Conservation (phyloP, 2,888 invertebrate species). For the Netelia melanura region DNA sequence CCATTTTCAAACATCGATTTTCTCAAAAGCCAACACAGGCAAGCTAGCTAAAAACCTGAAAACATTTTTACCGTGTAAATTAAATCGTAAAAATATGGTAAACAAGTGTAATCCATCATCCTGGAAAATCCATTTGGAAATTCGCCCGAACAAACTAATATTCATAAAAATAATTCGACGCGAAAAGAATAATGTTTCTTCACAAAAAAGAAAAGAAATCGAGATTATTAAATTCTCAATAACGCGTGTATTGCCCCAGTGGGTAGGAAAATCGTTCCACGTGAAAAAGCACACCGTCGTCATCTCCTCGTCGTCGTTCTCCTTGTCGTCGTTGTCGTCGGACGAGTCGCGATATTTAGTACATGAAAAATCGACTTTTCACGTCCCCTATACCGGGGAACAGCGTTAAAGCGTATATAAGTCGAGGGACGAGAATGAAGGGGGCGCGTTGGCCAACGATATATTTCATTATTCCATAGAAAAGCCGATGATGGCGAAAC, state of each 20-base stretch:
- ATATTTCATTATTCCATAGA: constrained; percentile 72
- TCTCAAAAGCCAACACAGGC: no score
- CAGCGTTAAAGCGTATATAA: constrained; percentile 35
- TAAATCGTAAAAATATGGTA: no score
- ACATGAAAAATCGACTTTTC: constrained; percentile 59
- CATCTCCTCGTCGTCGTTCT: constrained; percentile 1
- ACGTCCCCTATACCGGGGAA: neutral
- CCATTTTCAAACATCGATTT: no score
- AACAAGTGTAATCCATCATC: no score
- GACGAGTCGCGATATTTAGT: constrained; percentile 44
- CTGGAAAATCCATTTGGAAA: no score
- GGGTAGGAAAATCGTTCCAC: constrained; percentile 6
- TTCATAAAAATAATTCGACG: no score
- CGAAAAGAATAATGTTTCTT: no score
- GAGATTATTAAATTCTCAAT: constrained; percentile 9
- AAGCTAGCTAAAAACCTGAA: no score
- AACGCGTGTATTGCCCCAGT: neutral
- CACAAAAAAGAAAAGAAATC: neutral
- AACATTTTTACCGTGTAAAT: no score
- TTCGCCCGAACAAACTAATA: no score
- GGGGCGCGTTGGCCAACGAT: constrained; percentile 62
- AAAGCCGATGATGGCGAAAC: constrained; percentile 69
- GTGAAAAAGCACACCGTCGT: constrained; percentile 17
- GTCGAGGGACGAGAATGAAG: constrained; percentile 29
- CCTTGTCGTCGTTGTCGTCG: constrained; percentile 8